These are phyloP conservation scores for Eriocheir sinensis DNA, from an alignment of 1,140 invertebrate species.

Conservation along the genomic window DNA sequence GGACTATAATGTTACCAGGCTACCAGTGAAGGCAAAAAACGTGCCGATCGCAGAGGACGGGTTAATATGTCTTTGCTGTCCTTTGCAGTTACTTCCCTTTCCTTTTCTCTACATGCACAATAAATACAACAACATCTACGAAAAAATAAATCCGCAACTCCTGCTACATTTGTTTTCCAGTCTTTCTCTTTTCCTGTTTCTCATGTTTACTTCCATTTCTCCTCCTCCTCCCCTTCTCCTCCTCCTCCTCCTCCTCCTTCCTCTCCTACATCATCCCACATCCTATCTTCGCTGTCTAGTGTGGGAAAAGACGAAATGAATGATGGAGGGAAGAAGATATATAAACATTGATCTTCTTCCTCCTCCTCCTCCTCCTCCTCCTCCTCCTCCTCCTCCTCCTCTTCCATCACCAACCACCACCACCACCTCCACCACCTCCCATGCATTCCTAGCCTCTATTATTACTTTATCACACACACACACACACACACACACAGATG, in stretches of 20 bases:
- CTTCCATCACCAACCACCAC: neutral
- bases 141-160: no score
- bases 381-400: slow-evolving; percentile 30
- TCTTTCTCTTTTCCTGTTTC: neutral
- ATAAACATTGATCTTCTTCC: neutral
- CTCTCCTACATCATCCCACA: neutral
- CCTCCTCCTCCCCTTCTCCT: neutral
- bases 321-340: neutral
- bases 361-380: neutral
- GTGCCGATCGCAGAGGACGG: no score
- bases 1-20: no score
- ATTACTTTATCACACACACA: neutral
- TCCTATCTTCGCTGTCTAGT: neutral
- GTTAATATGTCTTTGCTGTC: no score
- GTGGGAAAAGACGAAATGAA: neutral
- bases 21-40: no score
- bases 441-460: neutral
- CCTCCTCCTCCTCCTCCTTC: neutral
- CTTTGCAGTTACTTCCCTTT: no score
- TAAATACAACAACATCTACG: no score
- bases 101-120: no score
- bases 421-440: neutral
- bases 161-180: no score
- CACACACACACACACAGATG: slow-evolving; percentile 10
- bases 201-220: neutral